Evolutionary conservation across 2,888 invertebrate species (phyloP).

Genomic region (Lepidocyrtinus sp.): DNA sequence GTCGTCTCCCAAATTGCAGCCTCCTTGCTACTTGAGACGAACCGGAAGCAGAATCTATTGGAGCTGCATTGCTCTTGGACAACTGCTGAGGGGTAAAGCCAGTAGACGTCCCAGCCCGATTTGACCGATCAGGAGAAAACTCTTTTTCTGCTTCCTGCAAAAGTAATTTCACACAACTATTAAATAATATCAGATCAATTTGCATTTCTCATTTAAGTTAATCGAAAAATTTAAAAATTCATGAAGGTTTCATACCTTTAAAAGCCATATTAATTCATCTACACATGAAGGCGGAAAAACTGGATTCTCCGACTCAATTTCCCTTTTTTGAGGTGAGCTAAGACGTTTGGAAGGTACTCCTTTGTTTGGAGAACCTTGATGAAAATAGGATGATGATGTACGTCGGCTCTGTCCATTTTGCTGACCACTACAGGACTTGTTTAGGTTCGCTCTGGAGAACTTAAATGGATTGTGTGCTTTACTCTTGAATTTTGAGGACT

Average conservation of each 20-base stretch:
- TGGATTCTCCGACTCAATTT: constrained; percentile 24
- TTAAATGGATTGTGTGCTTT: constrained; percentile 43
- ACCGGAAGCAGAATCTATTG: neutral
- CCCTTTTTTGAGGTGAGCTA: constrained; percentile 14
- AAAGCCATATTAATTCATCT: constrained; percentile 35
- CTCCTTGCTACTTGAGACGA: neutral
- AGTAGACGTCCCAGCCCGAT: neutral
- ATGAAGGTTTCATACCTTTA: constrained; percentile 16
- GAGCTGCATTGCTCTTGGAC: too few relatives aligned
- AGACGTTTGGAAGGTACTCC: neutral
- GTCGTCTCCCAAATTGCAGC: constrained; percentile 28
- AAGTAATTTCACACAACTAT: too few relatives aligned
- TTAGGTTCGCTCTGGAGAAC: constrained; percentile 33
- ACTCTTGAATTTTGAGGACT: constrained; percentile 34
- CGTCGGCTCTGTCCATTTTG: constrained; percentile 20
- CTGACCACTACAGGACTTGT: constrained; percentile 17
- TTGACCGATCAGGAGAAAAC: constrained; percentile 14
- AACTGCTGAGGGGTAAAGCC: too few relatives aligned
- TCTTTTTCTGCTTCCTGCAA: constrained; percentile 45
- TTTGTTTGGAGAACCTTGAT: constrained; percentile 12
- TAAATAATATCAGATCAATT: too few relatives aligned
- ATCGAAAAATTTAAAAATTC: neutral
- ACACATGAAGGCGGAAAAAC: constrained; percentile 23
- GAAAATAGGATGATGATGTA: constrained; percentile 16
- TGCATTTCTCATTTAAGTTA: too few relatives aligned